These are phyloP conservation scores for Agrochola litura DNA, from an alignment of 2,888 invertebrate genomes.

Conservation along the genomic window DNA sequence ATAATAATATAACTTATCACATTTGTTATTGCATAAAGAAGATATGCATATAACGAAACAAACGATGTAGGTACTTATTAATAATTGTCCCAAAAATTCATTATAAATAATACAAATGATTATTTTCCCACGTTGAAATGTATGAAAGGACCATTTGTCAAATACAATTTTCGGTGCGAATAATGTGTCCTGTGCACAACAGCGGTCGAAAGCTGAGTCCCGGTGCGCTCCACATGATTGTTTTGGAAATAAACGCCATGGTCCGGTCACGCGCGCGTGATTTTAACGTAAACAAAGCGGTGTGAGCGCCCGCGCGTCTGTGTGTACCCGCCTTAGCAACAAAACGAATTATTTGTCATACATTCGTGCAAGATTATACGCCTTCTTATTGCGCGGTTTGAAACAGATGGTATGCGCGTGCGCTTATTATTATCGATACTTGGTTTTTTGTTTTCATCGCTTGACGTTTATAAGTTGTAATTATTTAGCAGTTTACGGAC, in stretches of 20 bases:
- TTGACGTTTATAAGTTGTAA: slow-evolving; percentile 20
- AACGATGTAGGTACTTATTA: neutral
- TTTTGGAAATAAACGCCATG: slow-evolving; percentile 81
- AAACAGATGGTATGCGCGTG: slow-evolving; percentile 45
- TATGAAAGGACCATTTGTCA: slow-evolving; percentile 56
- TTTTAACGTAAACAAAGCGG: slow-evolving; percentile 83
- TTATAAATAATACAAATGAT: neutral
- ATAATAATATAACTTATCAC: neutral
- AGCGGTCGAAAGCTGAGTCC: slow-evolving; percentile 67
- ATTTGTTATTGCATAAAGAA: neutral
- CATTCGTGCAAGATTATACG: slow-evolving; percentile 50
- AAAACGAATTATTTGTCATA: slow-evolving; percentile 78
- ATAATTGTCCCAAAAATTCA: neutral
- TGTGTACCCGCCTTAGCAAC: slow-evolving; percentile 75
- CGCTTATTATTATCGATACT: slow-evolving; percentile 40
- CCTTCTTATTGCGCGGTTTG: slow-evolving; percentile 35
- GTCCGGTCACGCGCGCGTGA: slow-evolving; percentile 87
- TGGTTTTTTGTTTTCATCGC: slow-evolving; percentile 2
- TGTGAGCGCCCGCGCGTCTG: slow-evolving; percentile 64
- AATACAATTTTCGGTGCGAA: slow-evolving; percentile 49
- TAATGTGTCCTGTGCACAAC: slow-evolving; percentile 63
- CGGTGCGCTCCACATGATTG: slow-evolving; percentile 73
- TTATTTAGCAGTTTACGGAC: slow-evolving; percentile 2
- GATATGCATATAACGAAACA: neutral
- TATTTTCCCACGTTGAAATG: slow-evolving; percentile 13